Evolutionary conservation across 2,113 vertebrate species (phyloP), one percentile per base, ranked within the genome.

Genomic region (Neolamprologus hecqui): DNA sequence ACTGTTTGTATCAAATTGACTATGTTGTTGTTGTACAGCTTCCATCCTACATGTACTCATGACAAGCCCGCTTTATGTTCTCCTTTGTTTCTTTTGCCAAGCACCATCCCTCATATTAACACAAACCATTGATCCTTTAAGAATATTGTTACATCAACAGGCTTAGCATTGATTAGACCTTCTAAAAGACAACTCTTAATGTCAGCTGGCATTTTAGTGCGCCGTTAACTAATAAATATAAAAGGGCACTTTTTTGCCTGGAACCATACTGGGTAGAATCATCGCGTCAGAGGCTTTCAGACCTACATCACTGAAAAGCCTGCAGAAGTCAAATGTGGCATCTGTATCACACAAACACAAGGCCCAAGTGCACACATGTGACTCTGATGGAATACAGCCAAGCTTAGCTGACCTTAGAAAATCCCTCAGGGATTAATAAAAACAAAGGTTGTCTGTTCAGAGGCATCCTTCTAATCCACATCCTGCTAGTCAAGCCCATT

Each of bases 341-440:
- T 89, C 77, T 68, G 84, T 86, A 86, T 88, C 86, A 85, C 60
- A 88, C 65, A 89, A 90, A 92, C 83, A 87, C 88, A 91, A 75
- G 73, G 45, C 88, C 82, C 83, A 85, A 91, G 88, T 40, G 88
- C 58, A 68, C 47, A 88, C 93, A 94, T 92, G 91, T 94, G 91
- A 92, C 84, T 86, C 60, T 90, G 87, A 91, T 90, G 90, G 86
- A 93, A 88, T 83, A 28, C 51, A 88, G 84, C 85, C 89, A 91
- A 92, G 84, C 14, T 90, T 86, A 84, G 82, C 80, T 90, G 92
- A 94, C 92, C 88, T 92, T 92, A 91, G 63, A 92, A 90, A 92
- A 91, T 92, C 92, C 91, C 91, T 53, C 58, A 85, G 91, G 93
- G 89, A 90, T 93, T 92, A 90, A 90, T 89, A 90, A 92, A 85